Conservation (phyloP, 1,140 invertebrate species). For the Adelges cooleyi region DNA sequence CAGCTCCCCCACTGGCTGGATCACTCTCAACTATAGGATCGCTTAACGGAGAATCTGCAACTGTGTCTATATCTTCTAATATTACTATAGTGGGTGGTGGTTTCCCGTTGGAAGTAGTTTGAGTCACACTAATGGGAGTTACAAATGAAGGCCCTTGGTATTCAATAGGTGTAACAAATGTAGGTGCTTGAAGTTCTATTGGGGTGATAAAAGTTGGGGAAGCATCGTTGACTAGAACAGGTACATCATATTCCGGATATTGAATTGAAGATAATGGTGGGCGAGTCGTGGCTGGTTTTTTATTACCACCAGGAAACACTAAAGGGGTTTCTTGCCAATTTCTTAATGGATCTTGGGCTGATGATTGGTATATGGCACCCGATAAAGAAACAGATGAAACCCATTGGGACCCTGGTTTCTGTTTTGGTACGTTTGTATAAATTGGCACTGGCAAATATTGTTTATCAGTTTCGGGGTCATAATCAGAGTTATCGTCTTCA, state of each 20-base stretch:
- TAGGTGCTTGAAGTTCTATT: not conserved
- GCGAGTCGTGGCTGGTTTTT: not conserved
- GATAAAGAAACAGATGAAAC: not conserved
- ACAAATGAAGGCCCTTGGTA: constrained; percentile 4
- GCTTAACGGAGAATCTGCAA: constrained; percentile 9
- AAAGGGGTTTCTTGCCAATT: constrained; percentile 9
- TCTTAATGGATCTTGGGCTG: not conserved
- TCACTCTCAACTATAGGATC: constrained; percentile 24
- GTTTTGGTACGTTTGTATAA: not conserved
- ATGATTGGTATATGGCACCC: not conserved
- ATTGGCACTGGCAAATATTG: constrained; percentile 2
- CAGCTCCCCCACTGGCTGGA: constrained; percentile 5
- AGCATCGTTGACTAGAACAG: not conserved
- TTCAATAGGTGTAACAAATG: not conserved
- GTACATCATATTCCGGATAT: not conserved
- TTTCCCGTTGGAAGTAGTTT: constrained; percentile 25
- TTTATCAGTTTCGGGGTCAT: not conserved
- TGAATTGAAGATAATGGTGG: not conserved
- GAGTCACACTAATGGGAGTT: not conserved
- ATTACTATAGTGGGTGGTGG: constrained; percentile 33
- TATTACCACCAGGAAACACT: not conserved
- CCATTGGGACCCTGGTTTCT: not conserved
- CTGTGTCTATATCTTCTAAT: constrained; percentile 29
- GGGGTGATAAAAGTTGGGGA: constrained; percentile 1
- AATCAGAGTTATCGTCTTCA: not conserved